Base-by-base conservation (phyloP, 2,113 vertebrate species). In the Puffinus mauretanicus region DNA sequence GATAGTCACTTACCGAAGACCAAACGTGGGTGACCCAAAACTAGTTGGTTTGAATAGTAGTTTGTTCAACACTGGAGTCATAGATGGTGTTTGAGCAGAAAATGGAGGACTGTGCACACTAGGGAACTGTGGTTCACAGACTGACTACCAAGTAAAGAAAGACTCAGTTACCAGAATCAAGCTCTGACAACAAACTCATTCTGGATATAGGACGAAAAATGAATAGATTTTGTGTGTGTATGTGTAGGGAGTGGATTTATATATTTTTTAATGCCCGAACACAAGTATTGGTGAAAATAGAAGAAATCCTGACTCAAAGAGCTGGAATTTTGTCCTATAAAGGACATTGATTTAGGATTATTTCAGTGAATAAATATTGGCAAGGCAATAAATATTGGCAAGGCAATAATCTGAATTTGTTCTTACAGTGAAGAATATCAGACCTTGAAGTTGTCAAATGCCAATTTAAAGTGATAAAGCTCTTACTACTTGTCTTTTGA, bases 191-290 rank as follows among this genome's bases (percentile, higher is more conserved):
- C 6, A 22, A 22, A 60, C 9, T 75, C 2, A 4, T 42, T 90
- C 19, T 66, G 24, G 14, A 34, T 32, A 64, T 25, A 47, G 19
- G 30, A 38, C 5, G 10, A 86, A 86, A 94, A 84, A 62, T 11
- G 0, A 64, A 54, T 34, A 40, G 6, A 18, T 55, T 49, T 66
- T 82, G 0, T 24, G 10, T 36, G 6, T 44, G 22, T 18, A 6
- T 52, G 1, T 80, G 29, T 32, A 55, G 11, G 7, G 18, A 69
- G 17, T 51, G 11, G 9, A 10, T 70, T 49, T 54, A 46, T 20
- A 12, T 22, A 24, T 72, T 38, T 88, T 51, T 89, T 30, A 40
- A 82, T 21, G 7, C 32, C 19, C 77, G 36, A 44, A 60, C 26
- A 38, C 3, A 82, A 42, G 1, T 60, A 81, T 40, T 81, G 11